Base-by-base conservation (phyloP, 2,113 vertebrate species). In the Crypturellus undulatus region DNA sequence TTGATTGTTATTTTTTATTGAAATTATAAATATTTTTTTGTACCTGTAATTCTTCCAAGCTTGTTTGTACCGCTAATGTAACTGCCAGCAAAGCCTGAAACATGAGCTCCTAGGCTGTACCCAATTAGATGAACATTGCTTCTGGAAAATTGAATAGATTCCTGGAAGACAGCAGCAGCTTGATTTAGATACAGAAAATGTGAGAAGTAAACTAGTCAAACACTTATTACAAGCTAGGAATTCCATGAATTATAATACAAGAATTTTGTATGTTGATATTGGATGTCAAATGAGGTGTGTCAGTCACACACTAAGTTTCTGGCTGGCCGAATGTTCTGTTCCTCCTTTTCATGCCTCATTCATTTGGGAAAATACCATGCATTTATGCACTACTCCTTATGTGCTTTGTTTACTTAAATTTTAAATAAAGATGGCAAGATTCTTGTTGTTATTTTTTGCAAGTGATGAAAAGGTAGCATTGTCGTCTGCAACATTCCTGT, bases 11-110 rank as follows among this genome's bases (percentile, higher is more conserved):
- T 9, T 58, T 90, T 90, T 84, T 75, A 67, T 83, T 75, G 42
- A 89, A 77, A n/a, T 15, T 80, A 0, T 20, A 65, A 67, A 36
- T 47, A 26, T 21, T 15, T 34, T 83, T 45, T 40, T 68, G 97
- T 96, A 99, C 99, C 99, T 95, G 99, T 99, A 88, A 99, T 99
- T 97, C 99, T 98, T 96, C 99, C 99, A 72, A 99, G 98, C 96
- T 98, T 99, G 45, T 96, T 97, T 0, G 94, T 92, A 64, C 98
- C 97, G 1, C 92, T 96, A 40, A 99, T 96, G 86, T 96, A 98
- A 85, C 98, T 99, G 91, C 99, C 99, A 40, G 99, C 99, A 94
- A 99, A 99, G 93, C 99, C 99, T 51, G 99, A 98, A 87, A 99
- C 98, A 38, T 99, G 99, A 78, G 99, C 99, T 2, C 99, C 99